Evolutionary conservation across 2,113 vertebrate species (phyloP), one percentile per base, ranked within the genome.

Genomic region (Oreotrochilus melanogaster): DNA sequence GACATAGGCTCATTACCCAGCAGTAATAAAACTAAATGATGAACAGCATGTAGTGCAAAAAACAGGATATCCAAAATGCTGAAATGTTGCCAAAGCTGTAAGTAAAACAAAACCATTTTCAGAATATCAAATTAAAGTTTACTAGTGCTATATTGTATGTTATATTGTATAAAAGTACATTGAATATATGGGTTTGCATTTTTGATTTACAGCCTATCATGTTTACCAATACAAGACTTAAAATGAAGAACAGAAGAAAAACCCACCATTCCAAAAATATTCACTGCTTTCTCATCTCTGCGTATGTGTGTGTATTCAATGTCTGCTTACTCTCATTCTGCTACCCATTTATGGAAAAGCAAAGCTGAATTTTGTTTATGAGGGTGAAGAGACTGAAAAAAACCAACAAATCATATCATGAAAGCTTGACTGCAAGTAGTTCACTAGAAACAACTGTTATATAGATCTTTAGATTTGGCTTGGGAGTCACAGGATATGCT

Each of bases 101-200:
- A 75, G 83, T 81, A 89, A 82, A 95, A 93, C 25, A 61, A 78
- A 92, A 25, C 42, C 39, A 27, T 23, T 37, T 87, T 82, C 28
- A 76, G 91, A 95, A 88, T 75, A 79, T 28, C 56, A 95, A 81
- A 54, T 71, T 7, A 60, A 86, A 89, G 22, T 61, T 89, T 93
- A 91, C 89, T 94, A 87, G 69, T 78, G 80, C 45, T 81, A 88
- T 71, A 54, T 89, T 92, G 60, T 79, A 56, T 91, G 70, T 94
- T 91, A 82, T 72, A 30, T 74, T 88, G 27, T 69, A 89, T 89
- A 94, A 73, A 91, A 37, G 79, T n/a, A 79, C 64, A 57, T 66
- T 56, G 84, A 13, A 58, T 35, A 91, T 21, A 50, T 76, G 60
- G 42, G 57, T 85, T 75, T 93, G 43, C 11, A 3, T 15, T 75